Evolutionary conservation across 2,113 vertebrate genomes (phyloP), one percentile per base, ranked within the genome.

Genomic region (Nothocercus julius): DNA sequence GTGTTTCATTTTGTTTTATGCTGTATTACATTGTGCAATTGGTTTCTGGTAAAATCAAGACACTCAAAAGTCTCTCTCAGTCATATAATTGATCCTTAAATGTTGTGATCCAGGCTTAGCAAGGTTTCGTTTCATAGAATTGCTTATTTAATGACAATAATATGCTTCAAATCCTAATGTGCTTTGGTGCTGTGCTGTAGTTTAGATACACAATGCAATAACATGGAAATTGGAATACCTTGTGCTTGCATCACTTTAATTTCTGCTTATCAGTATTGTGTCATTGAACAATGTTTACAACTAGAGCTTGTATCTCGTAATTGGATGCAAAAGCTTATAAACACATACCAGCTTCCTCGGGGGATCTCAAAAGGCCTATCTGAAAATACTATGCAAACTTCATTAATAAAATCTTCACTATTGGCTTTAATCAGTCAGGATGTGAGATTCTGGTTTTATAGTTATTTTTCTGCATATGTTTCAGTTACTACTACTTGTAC

Each of bases 101-200:
- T 80, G 22, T 77, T 81, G 45, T 40, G 80, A 40, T 87, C 74
- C 49, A 54, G 18, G 42, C 42, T 66, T 75, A 63, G 24, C n/a
- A 69, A 85, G 36, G 16, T 61, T 45, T 76, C 8, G 61, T 87
- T 58, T 66, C 34, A 30, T 11, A 63, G 28, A 78, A 32, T 30
- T 4, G 66, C 8, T 1, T 66, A 24, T 40, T 92, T 87, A 49
- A 78, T 1, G 59, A 27, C 1, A 6, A 24, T n/a, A 56, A 21
- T n/a, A 58, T 1, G 1, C 11, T 40, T 32, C 36, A 53, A 80
- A 42, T 34, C 3, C 0, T 53, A 4, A 12, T 2, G 1, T 0
- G 0, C 18, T 89, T 64, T 25, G 13, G 11, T 88, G 6, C 18
- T 78, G 38, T 36, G 28, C 66, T 54, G 5, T 56, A 19, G 30